A percentile compares a stretch with the other conserved stretches of the same genome.
Conservation (phyloP, 2,888 invertebrate genomes). For the Stratiomys singularior region DNA sequence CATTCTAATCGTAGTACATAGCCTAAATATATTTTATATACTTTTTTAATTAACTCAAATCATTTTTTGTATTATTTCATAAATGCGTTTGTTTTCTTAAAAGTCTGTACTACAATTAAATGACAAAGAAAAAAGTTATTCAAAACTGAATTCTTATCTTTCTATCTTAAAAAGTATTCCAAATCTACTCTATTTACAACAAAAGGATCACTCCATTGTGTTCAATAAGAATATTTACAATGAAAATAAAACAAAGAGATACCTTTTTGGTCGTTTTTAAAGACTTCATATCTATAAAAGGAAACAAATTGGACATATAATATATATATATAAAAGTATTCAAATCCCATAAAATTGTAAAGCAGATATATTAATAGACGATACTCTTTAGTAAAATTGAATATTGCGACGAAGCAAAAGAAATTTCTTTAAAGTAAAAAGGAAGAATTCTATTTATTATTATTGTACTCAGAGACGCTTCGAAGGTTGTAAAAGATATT, state of each 20-base stretch:
- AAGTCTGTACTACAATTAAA: not conserved
- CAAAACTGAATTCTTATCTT: constrained; percentile 1
- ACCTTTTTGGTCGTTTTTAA: constrained; percentile 37
- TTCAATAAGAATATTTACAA: constrained; percentile 40
- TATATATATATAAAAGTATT: not conserved
- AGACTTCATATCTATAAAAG: constrained; percentile 38
- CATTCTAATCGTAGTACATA: constrained; percentile 36
- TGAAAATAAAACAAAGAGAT: not conserved
- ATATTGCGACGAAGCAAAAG: not conserved
- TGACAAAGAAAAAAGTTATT: not conserved
- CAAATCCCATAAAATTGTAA: constrained; percentile 16
- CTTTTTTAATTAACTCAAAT: constrained; percentile 23
- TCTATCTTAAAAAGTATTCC: constrained; percentile 20
- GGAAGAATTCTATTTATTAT: constrained; percentile 31
- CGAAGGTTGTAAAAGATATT: constrained; percentile 39
- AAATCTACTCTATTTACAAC: constrained; percentile 26
- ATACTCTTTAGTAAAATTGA: constrained; percentile 31
- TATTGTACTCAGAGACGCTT: constrained; percentile 44
- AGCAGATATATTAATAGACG: constrained; percentile 22
- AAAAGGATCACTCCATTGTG: constrained; percentile 33
- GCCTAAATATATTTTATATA: constrained; percentile 32
- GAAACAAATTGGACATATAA: constrained; percentile 21
- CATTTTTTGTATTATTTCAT: constrained; percentile 29
- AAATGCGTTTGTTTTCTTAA: constrained; percentile 22
- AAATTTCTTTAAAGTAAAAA: not conserved